These are phyloP conservation scores for Erethizon dorsatum DNA, from an alignment of 2,797 vertebrate species.

Conservation along the genomic window DNA sequence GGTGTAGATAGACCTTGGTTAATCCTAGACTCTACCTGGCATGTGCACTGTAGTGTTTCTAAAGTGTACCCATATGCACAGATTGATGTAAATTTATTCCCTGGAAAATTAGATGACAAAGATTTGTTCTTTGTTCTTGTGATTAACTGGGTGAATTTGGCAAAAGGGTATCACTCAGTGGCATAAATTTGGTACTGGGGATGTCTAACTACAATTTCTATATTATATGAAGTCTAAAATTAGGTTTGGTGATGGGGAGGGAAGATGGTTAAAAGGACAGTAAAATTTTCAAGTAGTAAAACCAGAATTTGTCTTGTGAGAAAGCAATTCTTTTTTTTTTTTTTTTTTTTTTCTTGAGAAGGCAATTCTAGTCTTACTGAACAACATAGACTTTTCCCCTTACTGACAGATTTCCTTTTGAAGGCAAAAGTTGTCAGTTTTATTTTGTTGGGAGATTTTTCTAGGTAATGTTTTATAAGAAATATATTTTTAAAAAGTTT, in stretches of 20 bases:
- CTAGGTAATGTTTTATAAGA: background rate
- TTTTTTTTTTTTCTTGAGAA: background rate
- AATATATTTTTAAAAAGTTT: background rate
- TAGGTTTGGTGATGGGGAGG: background rate
- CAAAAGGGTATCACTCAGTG: conserved; percentile 17
- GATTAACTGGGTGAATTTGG: conserved; percentile 33
- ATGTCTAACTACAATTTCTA: conserved; percentile 22
- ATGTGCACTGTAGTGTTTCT: conserved; percentile 33
- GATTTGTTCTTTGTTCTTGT: conserved; percentile 32
- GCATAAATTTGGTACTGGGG: background rate
- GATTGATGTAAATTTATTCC: conserved; percentile 45
- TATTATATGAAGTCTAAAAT: conserved; percentile 39
- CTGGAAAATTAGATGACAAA: conserved; percentile 12
- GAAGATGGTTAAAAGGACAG: background rate
- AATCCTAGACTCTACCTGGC: background rate
- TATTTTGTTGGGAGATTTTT: conserved; percentile 30
- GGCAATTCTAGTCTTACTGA: background rate
- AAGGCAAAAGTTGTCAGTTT: background rate
- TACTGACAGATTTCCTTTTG: conserved; percentile 16
- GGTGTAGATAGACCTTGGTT: background rate
- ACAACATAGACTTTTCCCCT: conserved; percentile 1
- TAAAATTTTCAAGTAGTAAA: conserved; percentile 41
- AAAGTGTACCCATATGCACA: background rate
- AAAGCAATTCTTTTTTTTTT: background rate
- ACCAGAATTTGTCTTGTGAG: background rate